Evolutionary conservation across 2,113 vertebrate genomes (phyloP), one percentile per base, ranked within the genome.

Genomic region (Labrus mixtus): DNA sequence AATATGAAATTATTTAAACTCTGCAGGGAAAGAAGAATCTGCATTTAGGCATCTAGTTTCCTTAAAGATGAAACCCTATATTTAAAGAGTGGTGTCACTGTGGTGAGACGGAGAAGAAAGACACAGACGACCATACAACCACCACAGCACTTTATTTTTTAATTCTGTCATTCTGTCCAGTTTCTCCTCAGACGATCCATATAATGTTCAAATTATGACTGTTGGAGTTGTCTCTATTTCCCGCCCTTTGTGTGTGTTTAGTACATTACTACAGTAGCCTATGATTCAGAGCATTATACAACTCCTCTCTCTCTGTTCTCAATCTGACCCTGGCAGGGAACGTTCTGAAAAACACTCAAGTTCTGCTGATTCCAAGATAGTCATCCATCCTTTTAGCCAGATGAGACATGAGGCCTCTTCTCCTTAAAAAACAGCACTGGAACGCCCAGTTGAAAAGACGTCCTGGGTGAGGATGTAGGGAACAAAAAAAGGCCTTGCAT

Each of bases 351-450:
- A 83, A 89, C 60, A 64, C 82, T 87, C 73, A 80, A 88, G 87
- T 83, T 83, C 86, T 73, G 74, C 85, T 85, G 89, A 91, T 90
- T 81, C 76, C 17, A 2, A 89, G 87, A 90, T 90, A 91, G 87
- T 71, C 73, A 73, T 36, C 78, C 70, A 81, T 80, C 82, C 82
- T 87, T 68, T 89, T 78, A 91, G 85, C 80, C 70, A 83, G 84
- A 90, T 72, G 60, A 77, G 86, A 87, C 88, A 69, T 58, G 43
- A 87, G 85, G 83, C 88, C 81, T 86, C 73, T 67, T 83, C 87
- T 89, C 53, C 69, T 68, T 56, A 75, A 81, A 10, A 86, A 78
- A 69, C 78, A 83, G 43, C 5, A 16, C 75, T 73, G 68, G 70
- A 85, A 83, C 39, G 76, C 63, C 60, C 62, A 82, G 80, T 82